phyloP scores from a whole-genome alignment of 2,113 vertebrate genomes.

The Ceyx melanurus region DNA sequence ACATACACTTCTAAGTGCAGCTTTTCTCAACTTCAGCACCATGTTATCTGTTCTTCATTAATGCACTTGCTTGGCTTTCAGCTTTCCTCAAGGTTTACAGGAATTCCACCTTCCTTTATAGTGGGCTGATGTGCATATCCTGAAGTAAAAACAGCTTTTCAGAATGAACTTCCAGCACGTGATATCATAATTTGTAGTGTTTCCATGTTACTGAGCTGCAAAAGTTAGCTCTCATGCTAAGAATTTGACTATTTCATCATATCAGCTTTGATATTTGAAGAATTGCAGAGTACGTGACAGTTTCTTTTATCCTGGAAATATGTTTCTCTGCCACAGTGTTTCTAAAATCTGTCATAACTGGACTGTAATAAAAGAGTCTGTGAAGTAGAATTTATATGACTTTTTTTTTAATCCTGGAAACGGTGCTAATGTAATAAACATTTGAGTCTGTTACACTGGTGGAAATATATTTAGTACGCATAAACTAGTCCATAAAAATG shows the following conservation, averaged over 20 bases:
- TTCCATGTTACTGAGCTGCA: neutral
- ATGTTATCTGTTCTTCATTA: neutral
- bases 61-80: neutral
- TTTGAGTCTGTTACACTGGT: neutral
- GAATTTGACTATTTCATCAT: neutral
- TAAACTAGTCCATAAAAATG: neutral
- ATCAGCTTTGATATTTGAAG: neutral
- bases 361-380: neutral
- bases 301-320: neutral
- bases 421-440: neutral
- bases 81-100: neutral
- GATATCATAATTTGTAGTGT: neutral
- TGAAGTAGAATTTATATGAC: neutral
- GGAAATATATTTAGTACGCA: neutral
- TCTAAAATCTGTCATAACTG: neutral
- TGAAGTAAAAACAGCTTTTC: neutral
- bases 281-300: neutral
- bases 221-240: neutral
- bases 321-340: neutral
- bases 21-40: neutral
- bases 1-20: neutral
- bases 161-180: neutral
- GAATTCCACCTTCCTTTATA: neutral
- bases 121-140: neutral
- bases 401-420: neutral